phyloP scores from a whole-genome alignment of 2,888 invertebrate species.

The Thecocarcelia acutangulata region DNA sequence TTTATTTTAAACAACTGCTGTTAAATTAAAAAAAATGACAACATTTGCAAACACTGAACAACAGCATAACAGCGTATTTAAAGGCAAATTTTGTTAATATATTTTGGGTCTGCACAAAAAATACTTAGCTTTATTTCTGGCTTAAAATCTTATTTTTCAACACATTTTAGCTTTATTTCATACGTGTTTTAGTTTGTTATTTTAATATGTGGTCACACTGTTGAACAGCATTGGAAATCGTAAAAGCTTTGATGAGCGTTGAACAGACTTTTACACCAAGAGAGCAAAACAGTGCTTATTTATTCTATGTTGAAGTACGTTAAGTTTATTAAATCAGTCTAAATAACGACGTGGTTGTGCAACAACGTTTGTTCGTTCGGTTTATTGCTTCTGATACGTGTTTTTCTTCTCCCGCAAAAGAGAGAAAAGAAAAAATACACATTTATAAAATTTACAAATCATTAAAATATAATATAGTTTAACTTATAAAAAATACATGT shows the following conservation, averaged over 20 bases:
- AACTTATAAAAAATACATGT: slow-evolving; percentile 36
- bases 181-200: too few species aligned
- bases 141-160: too few species aligned
- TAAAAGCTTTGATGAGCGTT: slow-evolving; percentile 49
- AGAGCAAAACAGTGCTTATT: slow-evolving; percentile 19
- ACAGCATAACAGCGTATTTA: too few species aligned
- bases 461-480: slow-evolving; percentile 44
- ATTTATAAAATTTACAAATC: slow-evolving; percentile 23
- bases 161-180: too few species aligned
- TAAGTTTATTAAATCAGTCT: slow-evolving; percentile 71
- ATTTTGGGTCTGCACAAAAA: too few species aligned
- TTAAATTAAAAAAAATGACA: slow-evolving; percentile 9
- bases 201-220: too few species aligned
- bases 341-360: slow-evolving; percentile 79
- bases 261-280: slow-evolving; percentile 3
- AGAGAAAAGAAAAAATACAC: slow-evolving; percentile 37
- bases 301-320: slow-evolving; percentile 33
- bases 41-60: neutral
- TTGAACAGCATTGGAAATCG: too few species aligned
- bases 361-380: slow-evolving; percentile 73
- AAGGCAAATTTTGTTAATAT: too few species aligned
- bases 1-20: slow-evolving; percentile 8
- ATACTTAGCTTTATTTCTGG: too few species aligned
- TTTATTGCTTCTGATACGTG: slow-evolving; percentile 44
- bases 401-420: slow-evolving; percentile 41